phyloP scores from a whole-genome alignment of 1,140 invertebrate species.

The Drosophila burlai region DNA sequence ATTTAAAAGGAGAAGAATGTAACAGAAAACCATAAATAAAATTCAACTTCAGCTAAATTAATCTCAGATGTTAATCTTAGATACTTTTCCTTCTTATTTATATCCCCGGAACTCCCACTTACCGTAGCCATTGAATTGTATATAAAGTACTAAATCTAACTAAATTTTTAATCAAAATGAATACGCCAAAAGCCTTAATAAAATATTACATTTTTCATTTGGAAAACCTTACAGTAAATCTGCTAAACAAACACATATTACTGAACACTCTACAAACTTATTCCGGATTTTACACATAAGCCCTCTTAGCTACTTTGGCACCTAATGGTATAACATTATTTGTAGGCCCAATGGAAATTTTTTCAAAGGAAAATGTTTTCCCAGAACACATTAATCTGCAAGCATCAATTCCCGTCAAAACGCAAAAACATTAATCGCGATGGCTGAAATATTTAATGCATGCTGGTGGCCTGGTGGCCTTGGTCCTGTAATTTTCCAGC shows the following conservation, averaged over 20 bases:
- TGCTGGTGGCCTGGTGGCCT: not conserved
- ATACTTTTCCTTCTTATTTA: too few species aligned
- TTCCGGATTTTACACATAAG: not conserved
- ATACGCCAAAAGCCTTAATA: too few species aligned
- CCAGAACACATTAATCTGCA: conserved; percentile 19
- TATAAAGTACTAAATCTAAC: too few species aligned
- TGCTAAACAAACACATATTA: not conserved
- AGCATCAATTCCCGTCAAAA: conserved; percentile 50
- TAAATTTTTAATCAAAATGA: too few species aligned
- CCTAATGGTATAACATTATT: not conserved
- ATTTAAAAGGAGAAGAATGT: not conserved
- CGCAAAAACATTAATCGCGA: conserved; percentile 32
- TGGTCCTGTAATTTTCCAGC: conserved; percentile 62
- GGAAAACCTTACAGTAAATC: not conserved
- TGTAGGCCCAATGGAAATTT: not conserved
- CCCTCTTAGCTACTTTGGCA: not conserved
- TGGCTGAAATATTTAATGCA: conserved; percentile 62
- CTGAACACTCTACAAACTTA: not conserved
- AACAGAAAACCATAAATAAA: not conserved
- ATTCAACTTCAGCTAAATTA: not conserved
- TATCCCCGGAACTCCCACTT: too few species aligned
- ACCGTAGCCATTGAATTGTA: too few species aligned
- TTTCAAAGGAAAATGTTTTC: conserved; percentile 10
- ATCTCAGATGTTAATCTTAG: too few species aligned
- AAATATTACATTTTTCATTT: not conserved